Conservation (phyloP, 2,113 vertebrate species). For the Myrmophylax atrothorax region DNA sequence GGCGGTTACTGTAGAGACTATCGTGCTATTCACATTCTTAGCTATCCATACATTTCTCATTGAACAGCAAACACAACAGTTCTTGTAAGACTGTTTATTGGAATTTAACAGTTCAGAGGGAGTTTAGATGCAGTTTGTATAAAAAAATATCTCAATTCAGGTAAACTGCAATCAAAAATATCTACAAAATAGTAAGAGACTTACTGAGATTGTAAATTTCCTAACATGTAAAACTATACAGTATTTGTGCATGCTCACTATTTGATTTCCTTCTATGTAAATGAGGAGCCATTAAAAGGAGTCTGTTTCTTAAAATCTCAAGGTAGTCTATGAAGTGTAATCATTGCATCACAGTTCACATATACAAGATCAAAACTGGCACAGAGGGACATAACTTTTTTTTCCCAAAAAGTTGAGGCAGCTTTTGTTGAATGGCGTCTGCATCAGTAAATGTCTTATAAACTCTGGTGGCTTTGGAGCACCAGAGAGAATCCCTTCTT, state of each 20-base stretch:
- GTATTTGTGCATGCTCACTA: conserved; percentile 70
- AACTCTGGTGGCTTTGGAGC: conserved; percentile 40
- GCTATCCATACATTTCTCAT: background rate
- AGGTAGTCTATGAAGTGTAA: conserved; percentile 58
- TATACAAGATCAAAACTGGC: conserved; percentile 62
- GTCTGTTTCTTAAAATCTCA: conserved; percentile 57
- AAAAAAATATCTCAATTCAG: conserved; percentile 42
- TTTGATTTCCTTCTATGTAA: conserved; percentile 31
- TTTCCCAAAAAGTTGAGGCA: conserved; percentile 74
- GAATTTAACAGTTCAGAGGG: conserved; percentile 63
- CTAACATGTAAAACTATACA: conserved; percentile 67
- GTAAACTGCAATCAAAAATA: conserved; percentile 74
- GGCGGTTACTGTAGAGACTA: background rate
- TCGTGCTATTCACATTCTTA: background rate
- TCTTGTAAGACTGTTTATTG: conserved; percentile 79
- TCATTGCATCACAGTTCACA: conserved; percentile 14
- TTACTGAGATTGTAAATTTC: conserved; percentile 63
- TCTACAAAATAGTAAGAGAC: conserved; percentile 70
- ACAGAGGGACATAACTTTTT: conserved; percentile 28
- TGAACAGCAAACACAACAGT: conserved; percentile 66
- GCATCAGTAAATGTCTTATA: conserved; percentile 13
- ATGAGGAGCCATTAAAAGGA: conserved; percentile 56
- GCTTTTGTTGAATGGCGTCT: conserved; percentile 74
- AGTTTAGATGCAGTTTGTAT: conserved; percentile 67
- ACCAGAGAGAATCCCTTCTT: conserved; percentile 10